Evolutionary conservation across 2,888 invertebrate genomes (phyloP).

Genomic region (Lithophane socia): DNA sequence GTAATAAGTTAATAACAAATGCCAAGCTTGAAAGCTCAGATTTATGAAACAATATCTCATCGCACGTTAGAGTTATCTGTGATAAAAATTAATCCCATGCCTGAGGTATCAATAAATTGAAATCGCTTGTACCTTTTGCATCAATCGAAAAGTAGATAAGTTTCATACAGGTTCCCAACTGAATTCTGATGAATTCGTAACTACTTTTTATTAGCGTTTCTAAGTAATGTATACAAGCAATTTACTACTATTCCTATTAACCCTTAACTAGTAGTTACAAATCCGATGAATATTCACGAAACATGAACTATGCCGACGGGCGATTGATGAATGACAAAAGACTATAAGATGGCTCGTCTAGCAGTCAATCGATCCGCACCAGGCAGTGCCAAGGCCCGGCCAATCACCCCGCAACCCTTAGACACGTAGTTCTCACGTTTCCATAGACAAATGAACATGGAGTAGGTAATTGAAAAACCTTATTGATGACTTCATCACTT

Average conservation of each 20-base stretch:
- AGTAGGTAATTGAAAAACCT: slow-evolving; percentile 23
- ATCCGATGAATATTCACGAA: slow-evolving; percentile 56
- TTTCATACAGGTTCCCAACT: slow-evolving; percentile 5
- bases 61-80: slow-evolving; percentile 33
- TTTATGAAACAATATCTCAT: slow-evolving; percentile 35
- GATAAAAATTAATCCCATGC: slow-evolving; percentile 54
- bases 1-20: slow-evolving; percentile 7
- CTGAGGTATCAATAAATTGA: slow-evolving; percentile 25
- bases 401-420: slow-evolving; percentile 83
- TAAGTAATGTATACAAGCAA: neutral
- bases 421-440: slow-evolving; percentile 70
- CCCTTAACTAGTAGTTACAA: slow-evolving; percentile 28
- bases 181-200: slow-evolving; percentile 4
- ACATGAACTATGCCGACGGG: slow-evolving; percentile 59
- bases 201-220: slow-evolving; percentile 5
- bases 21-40: slow-evolving; percentile 34
- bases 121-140: slow-evolving; percentile 19
- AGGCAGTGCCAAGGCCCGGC: slow-evolving; percentile 81
- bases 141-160: slow-evolving; percentile 21
- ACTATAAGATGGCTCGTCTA: slow-evolving; percentile 75
- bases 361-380: slow-evolving; percentile 83
- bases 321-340: slow-evolving; percentile 79
- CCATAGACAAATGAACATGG: slow-evolving; percentile 28
- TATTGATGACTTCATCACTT: slow-evolving; percentile 18
- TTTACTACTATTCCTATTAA: slow-evolving; percentile 14